Conservation (phyloP, 2,113 vertebrate species). For the Manacus vitellinus region DNA sequence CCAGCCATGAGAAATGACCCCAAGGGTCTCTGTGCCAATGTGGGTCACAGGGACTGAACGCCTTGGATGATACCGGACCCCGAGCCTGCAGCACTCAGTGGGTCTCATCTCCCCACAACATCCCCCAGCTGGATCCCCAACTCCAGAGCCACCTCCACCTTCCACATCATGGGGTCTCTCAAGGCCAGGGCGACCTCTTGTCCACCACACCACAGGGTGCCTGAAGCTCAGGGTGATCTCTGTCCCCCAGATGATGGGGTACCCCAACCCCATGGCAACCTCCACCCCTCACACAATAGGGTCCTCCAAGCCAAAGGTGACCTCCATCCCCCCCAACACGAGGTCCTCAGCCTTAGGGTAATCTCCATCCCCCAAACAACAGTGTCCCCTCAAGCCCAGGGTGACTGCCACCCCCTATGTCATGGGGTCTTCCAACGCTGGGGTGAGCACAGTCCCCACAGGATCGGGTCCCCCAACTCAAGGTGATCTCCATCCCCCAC, state of each 20-base stretch:
- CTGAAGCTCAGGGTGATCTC: background rate
- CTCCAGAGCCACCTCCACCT: background rate
- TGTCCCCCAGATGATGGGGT: accelerated
- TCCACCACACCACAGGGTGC: too few relatives aligned
- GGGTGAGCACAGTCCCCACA: accelerated
- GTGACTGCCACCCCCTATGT: background rate
- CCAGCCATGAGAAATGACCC: background rate
- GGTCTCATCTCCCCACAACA: background rate
- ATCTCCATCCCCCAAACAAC: background rate
- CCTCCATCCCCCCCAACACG: background rate
- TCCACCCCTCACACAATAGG: accelerated
- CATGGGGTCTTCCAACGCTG: accelerated
- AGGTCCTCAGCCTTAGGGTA: background rate
- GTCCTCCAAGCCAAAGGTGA: background rate
- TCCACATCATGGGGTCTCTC: accelerated
- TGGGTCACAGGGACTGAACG: background rate
- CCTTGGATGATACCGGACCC: accelerated
- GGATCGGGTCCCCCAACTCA: accelerated
- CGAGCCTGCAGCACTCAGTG: accelerated
- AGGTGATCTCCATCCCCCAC: background rate
- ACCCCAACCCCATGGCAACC: accelerated
- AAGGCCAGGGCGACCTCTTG: background rate
- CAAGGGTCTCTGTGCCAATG: background rate
- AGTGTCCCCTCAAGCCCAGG: background rate
- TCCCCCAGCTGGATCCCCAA: background rate